phyloP scores from a whole-genome alignment of 2,113 vertebrate genomes.

The Epinephelus moara region DNA sequence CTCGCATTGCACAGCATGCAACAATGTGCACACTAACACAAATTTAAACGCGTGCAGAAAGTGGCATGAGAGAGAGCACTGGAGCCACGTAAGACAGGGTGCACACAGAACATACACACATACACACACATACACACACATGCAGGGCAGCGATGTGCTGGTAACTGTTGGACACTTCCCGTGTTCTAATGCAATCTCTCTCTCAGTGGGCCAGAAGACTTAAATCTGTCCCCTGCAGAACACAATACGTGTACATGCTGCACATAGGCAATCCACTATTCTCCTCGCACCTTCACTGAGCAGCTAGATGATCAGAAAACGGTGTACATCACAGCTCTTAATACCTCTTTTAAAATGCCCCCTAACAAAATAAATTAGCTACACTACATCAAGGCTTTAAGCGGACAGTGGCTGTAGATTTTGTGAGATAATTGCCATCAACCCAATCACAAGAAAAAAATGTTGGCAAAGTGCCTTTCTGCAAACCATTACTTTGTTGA shows the following conservation, averaged over 20 bases:
- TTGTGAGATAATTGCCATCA: too few relatives aligned
- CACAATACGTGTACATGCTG: slow-evolving; percentile 57
- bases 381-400: not conserved
- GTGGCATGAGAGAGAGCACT: slow-evolving; percentile 32
- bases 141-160: slow-evolving; percentile 57
- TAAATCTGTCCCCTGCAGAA: slow-evolving; percentile 75
- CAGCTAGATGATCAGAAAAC: slow-evolving; percentile 13
- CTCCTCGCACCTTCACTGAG: slow-evolving; percentile 31
- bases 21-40: slow-evolving; percentile 59
- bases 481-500: too few relatives aligned
- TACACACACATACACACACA: slow-evolving; percentile 48
- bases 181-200: slow-evolving; percentile 78
- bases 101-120: slow-evolving; percentile 45
- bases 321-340: slow-evolving; percentile 5
- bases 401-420: not conserved
- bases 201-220: slow-evolving; percentile 76
- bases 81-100: slow-evolving; percentile 34
- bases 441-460: too few relatives aligned
- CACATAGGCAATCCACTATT: slow-evolving; percentile 52
- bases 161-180: slow-evolving; percentile 76
- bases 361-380: not conserved
- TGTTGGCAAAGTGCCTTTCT: too few relatives aligned
- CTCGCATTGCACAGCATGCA: slow-evolving; percentile 62
- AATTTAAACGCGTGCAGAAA: slow-evolving; percentile 55
- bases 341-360: not conserved